These are phyloP conservation scores for Rhinopomastus cyanomelas DNA, from an alignment of 2,113 vertebrate species.

Conservation along the genomic window DNA sequence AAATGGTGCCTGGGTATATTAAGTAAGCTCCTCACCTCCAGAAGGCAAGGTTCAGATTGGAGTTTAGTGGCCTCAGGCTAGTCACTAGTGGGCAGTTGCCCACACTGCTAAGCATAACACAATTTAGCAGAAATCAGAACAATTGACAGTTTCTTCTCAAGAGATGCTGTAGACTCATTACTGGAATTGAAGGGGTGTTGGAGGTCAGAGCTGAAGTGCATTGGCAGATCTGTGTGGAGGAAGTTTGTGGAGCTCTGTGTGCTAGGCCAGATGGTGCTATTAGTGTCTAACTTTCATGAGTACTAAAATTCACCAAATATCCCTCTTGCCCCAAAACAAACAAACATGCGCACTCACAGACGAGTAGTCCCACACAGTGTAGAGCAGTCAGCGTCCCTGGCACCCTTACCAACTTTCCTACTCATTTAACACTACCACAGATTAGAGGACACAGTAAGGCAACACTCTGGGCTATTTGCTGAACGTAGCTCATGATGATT, in stretches of 20 bases:
- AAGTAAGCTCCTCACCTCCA: slow-evolving; percentile 1
- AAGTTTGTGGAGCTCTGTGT: slow-evolving; percentile 24
- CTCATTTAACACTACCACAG: slow-evolving; percentile 51
- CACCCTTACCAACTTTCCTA: slow-evolving; percentile 36
- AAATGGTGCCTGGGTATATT: slow-evolving; percentile 14
- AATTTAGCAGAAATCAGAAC: slow-evolving; percentile 51
- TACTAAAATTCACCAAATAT: slow-evolving; percentile 49
- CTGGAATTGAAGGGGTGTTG: slow-evolving; percentile 62
- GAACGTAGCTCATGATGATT: slow-evolving; percentile 57
- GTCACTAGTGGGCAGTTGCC: slow-evolving; percentile 12
- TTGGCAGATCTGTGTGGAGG: slow-evolving; percentile 57
- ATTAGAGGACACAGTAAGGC: slow-evolving; percentile 42
- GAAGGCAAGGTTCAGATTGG: slow-evolving; percentile 20
- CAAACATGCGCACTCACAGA: slow-evolving; percentile 9
- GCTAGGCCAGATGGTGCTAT: slow-evolving; percentile 68
- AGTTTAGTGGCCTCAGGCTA: slow-evolving; percentile 17
- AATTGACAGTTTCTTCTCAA: slow-evolving; percentile 66
- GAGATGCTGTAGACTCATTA: slow-evolving; percentile 64
- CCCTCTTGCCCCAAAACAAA: slow-evolving; percentile 41
- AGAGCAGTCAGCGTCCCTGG: slow-evolving; percentile 50
- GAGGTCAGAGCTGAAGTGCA: slow-evolving; percentile 66
- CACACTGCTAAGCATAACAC: slow-evolving; percentile 29
- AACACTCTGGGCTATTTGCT: slow-evolving; percentile 61
- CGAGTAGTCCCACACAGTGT: slow-evolving; percentile 44
- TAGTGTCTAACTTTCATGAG: slow-evolving; percentile 40